These are phyloP conservation scores for Morone chrysops DNA, from an alignment of 2,113 vertebrate species.

Conservation along the genomic window DNA sequence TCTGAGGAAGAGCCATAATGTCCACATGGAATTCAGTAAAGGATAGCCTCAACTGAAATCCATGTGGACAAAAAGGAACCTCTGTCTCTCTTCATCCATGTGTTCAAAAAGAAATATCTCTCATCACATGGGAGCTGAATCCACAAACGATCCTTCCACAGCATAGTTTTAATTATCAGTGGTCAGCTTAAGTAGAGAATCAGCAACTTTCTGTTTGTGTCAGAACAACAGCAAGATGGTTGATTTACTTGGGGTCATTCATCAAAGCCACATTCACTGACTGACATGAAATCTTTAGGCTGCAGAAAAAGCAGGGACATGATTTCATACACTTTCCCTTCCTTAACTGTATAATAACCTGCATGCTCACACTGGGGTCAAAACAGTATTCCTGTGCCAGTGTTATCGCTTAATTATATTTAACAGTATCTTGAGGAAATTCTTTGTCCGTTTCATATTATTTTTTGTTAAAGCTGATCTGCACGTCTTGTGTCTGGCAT, in stretches of 20 bases:
- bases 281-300: conserved; percentile 42
- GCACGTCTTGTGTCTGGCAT: conserved; percentile 15
- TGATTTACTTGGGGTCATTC: conserved; percentile 20
- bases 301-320: conserved; percentile 38
- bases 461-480: conserved; percentile 45
- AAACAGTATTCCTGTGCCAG: background rate
- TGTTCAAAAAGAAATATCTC: conserved; percentile 35
- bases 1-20: conserved; percentile 62
- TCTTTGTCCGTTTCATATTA: conserved; percentile 5
- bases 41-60: conserved; percentile 40
- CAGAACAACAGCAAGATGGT: conserved; percentile 28
- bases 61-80: conserved; percentile 46
- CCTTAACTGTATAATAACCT: conserved; percentile 5
- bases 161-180: conserved; percentile 32
- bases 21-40: conserved; percentile 65
- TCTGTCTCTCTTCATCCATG: conserved; percentile 27
- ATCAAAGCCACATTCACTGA: conserved; percentile 45
- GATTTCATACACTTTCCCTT: conserved; percentile 13
- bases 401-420: conserved; percentile 44
- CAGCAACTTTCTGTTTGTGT: conserved; percentile 37
- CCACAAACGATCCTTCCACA: conserved; percentile 28
- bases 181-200: conserved; percentile 23
- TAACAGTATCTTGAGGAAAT: conserved; percentile 36
- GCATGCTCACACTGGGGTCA: conserved; percentile 13
- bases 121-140: conserved; percentile 39